A percentile compares a stretch with the other conserved stretches of the same genome.
Evolutionary conservation across 2,113 vertebrate species (phyloP).

Genomic region (Seriola quinqueradiata): DNA sequence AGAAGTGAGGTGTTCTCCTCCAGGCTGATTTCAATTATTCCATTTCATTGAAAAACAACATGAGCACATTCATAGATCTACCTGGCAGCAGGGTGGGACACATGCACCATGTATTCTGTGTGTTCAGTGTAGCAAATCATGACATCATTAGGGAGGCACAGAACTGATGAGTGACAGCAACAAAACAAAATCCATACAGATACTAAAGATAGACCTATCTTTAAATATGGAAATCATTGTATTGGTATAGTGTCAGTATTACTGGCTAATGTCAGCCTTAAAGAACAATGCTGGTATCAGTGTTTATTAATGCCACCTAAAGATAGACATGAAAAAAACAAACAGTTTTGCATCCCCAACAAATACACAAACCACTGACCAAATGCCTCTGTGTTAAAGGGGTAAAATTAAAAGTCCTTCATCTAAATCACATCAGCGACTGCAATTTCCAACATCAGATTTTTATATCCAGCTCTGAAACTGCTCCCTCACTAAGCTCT

Average conservation of each 20-base stretch:
- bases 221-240: not conserved
- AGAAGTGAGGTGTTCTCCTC: slow-evolving; percentile 52
- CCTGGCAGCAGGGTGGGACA: slow-evolving; percentile 54
- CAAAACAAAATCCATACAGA: slow-evolving; percentile 36
- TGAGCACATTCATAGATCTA: slow-evolving; percentile 54
- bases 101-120: slow-evolving; percentile 14
- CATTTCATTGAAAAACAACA: slow-evolving; percentile 48
- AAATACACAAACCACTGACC: not conserved
- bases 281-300: not conserved
- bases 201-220: not conserved
- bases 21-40: slow-evolving; percentile 60
- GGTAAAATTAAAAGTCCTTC: slow-evolving; percentile 5
- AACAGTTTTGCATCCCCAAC: not conserved
- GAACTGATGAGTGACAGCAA: slow-evolving; percentile 38
- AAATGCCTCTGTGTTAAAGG: not conserved
- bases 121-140: slow-evolving; percentile 47
- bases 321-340: not conserved
- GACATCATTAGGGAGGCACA: slow-evolving; percentile 31
- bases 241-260: not conserved
- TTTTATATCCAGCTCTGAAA: slow-evolving; percentile 27
- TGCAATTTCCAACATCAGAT: not conserved
- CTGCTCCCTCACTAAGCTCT: slow-evolving; percentile 24
- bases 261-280: not conserved
- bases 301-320: not conserved
- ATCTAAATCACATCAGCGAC: not conserved